Conservation (phyloP, 2,797 vertebrate species). For the Xenopus petersii region DNA sequence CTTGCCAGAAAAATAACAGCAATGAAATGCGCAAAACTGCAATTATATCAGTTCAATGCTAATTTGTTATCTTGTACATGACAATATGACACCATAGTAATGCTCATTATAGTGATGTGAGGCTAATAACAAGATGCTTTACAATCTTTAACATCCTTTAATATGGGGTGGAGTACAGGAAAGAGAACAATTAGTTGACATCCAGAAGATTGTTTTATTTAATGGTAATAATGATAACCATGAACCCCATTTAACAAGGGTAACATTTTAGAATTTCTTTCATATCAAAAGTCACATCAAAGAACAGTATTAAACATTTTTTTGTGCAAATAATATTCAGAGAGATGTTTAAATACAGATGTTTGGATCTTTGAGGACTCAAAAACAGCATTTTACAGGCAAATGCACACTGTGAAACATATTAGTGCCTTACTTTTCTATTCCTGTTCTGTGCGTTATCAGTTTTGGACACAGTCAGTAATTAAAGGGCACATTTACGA, state of each 20-base stretch:
- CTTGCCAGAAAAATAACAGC: slow-evolving; percentile 24
- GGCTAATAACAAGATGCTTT: slow-evolving; percentile 28
- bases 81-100: slow-evolving; percentile 23
- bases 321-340: neutral
- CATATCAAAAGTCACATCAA: too few species aligned
- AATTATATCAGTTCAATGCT: slow-evolving; percentile 9
- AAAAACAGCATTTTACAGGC: too few species aligned
- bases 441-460: too few species aligned
- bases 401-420: too few species aligned
- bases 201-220: neutral
- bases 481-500: too few species aligned
- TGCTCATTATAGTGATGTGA: slow-evolving; percentile 20
- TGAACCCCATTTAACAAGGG: neutral
- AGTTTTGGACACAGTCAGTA: too few species aligned
- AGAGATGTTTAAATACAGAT: too few species aligned
- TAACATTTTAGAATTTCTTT: neutral
- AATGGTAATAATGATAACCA: neutral
- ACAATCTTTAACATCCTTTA: slow-evolving; percentile 21
- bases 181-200: slow-evolving; percentile 16
- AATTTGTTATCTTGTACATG: slow-evolving; percentile 23
- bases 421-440: too few species aligned
- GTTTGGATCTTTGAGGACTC: too few species aligned
- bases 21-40: slow-evolving; percentile 2
- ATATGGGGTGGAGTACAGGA: slow-evolving; percentile 13
- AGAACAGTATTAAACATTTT: neutral